A percentile compares a stretch with the other conserved stretches of the same genome.
Evolutionary conservation across 2,797 vertebrate genomes (phyloP).

Genomic region (Sebastes melanostomus): DNA sequence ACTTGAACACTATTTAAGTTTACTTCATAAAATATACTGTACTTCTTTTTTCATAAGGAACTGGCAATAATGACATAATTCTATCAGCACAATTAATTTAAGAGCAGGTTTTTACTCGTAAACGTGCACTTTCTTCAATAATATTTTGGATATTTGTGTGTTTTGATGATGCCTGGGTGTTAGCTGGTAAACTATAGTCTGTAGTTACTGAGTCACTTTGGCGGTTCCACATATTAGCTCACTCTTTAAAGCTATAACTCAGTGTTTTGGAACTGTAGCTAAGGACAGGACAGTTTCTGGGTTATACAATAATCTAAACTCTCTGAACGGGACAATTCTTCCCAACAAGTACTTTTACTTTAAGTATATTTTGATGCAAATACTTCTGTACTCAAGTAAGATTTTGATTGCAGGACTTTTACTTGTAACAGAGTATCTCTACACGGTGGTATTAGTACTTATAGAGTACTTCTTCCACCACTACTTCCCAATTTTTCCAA

Average conservation of each 20-base stretch:
- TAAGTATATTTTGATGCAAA: too few species aligned
- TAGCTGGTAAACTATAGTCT: background rate
- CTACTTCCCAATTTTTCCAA: background rate
- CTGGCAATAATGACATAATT: background rate
- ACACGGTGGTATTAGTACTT: too few species aligned
- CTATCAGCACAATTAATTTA: rapidly evolving
- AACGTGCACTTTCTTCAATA: background rate
- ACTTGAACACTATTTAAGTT: too few species aligned
- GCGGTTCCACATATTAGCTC: background rate
- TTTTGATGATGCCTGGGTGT: background rate
- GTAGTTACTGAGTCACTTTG: background rate
- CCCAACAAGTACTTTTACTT: too few species aligned
- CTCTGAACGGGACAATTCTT: too few species aligned
- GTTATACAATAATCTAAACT: too few species aligned
- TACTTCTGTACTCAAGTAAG: too few species aligned
- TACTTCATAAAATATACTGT: too few species aligned
- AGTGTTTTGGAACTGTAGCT: background rate
- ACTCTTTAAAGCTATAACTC: background rate
- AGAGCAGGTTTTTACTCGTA: background rate
- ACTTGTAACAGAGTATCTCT: too few species aligned
- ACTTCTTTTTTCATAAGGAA: background rate
- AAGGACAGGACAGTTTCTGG: background rate
- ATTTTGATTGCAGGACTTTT: too few species aligned
- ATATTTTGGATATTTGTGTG: background rate
- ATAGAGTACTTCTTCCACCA: too few species aligned